Evolutionary conservation across 1,140 invertebrate species (phyloP).

Genomic region (Zaprionus vittiger): DNA sequence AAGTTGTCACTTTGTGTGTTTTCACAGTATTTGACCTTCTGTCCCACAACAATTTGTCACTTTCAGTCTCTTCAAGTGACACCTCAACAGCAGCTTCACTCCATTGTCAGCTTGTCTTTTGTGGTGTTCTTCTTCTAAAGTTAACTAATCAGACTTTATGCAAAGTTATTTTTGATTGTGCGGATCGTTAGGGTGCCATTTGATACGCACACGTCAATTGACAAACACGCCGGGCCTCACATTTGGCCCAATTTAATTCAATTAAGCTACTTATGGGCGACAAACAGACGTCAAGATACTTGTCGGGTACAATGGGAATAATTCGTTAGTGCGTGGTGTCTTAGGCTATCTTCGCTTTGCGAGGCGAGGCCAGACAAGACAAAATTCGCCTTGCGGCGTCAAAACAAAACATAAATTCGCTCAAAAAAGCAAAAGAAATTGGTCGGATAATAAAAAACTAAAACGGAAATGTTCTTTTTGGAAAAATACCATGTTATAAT

Average conservation of each 20-base stretch:
- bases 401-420: constrained; percentile 47
- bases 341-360: constrained; percentile 7
- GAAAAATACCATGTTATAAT: constrained; percentile 26
- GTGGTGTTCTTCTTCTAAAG: constrained; percentile 14
- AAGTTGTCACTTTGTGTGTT: constrained; percentile 1
- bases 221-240: constrained; percentile 43
- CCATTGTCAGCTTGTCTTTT: constrained; percentile 6
- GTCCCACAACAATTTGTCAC: constrained; percentile 19
- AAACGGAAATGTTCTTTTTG: constrained; percentile 70
- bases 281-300: constrained; percentile 9
- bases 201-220: constrained; percentile 60
- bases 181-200: constrained; percentile 48
- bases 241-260: constrained; percentile 78
- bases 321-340: constrained; percentile 43
- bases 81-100: constrained; percentile 51
- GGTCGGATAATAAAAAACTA: constrained; percentile 11
- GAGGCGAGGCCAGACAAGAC: neutral
- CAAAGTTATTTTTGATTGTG: constrained; percentile 57
- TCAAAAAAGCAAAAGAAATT: constrained; percentile 10
- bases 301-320: neutral
- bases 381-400: constrained; percentile 14
- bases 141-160: constrained; percentile 58
- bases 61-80: constrained; percentile 2
- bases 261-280: constrained; percentile 61
- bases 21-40: constrained; percentile 30